Percentiles rank a stretch among this genome's conserved stretches.
Conservation (phyloP, 2,113 vertebrate species). For the Poeciliopsis turrubarensis region DNA sequence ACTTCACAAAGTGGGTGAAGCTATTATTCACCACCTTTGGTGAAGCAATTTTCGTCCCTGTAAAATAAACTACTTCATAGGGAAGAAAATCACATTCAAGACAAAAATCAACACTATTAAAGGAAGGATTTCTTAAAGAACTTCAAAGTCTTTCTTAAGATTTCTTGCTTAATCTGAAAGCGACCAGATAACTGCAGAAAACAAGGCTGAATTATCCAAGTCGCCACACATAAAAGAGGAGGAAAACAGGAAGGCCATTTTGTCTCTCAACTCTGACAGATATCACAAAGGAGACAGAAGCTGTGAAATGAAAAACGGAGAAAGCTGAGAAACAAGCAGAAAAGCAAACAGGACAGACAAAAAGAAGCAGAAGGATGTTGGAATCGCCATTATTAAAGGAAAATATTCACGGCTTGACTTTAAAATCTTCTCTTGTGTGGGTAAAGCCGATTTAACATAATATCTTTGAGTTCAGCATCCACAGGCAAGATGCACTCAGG, state of each 20-base stretch:
- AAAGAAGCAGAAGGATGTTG: not conserved
- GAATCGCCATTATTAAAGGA: not conserved
- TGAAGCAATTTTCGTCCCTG: no score
- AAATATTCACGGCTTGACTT: not conserved
- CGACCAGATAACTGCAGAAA: not conserved
- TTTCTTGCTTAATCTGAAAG: not conserved
- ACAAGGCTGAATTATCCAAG: not conserved
- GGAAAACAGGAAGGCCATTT: not conserved
- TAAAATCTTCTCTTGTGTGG: not conserved
- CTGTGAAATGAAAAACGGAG: not conserved
- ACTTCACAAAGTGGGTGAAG: no score
- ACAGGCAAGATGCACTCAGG: not conserved
- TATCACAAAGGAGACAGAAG: not conserved
- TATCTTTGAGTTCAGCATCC: not conserved
- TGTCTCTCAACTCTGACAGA: not conserved
- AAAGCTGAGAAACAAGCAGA: no score
- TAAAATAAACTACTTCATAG: no score
- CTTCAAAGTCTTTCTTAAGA: not conserved
- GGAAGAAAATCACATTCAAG: not conserved
- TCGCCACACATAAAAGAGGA: not conserved
- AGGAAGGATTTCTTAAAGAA: not conserved
- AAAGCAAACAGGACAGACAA: not conserved
- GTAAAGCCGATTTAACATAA: conserved; percentile 3
- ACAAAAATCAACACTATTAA: not conserved
- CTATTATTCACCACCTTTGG: no score